Conservation (phyloP, 2,113 vertebrate species). For the Myrmecobius fasciatus region DNA sequence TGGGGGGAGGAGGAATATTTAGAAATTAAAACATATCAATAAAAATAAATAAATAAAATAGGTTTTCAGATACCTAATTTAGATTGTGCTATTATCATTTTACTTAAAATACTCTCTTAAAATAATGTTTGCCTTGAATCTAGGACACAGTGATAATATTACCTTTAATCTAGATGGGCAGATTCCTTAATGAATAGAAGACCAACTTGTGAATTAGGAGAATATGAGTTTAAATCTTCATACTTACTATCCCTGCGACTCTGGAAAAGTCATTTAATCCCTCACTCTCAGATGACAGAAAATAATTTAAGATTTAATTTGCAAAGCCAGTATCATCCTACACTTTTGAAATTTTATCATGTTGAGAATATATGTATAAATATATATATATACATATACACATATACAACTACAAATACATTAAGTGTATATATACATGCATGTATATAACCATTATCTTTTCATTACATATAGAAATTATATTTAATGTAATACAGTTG, state of each 20-base stretch:
- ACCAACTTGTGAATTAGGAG: background rate
- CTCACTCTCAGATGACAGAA: background rate
- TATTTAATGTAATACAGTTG: background rate
- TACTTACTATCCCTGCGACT: background rate
- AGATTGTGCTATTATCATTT: background rate
- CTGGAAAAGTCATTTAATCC: background rate
- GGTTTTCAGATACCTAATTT: background rate
- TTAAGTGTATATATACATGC: background rate
- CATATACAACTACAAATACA: background rate
- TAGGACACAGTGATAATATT: background rate
- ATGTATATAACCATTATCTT: too few relatives aligned
- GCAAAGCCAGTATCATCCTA: background rate
- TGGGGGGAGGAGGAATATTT: background rate
- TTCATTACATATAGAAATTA: background rate
- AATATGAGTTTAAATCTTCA: background rate
- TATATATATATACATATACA: background rate
- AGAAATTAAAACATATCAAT: background rate
- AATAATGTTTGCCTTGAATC: background rate
- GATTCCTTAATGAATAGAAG: background rate
- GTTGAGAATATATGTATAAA: background rate
- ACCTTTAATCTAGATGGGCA: background rate
- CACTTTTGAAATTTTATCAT: background rate
- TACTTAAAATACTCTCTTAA: background rate
- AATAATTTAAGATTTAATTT: slow-evolving; percentile 2
- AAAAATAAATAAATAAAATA: background rate